Evolutionary conservation across 2,797 vertebrate species (phyloP).

Genomic region (Pseudochromis fuscus): DNA sequence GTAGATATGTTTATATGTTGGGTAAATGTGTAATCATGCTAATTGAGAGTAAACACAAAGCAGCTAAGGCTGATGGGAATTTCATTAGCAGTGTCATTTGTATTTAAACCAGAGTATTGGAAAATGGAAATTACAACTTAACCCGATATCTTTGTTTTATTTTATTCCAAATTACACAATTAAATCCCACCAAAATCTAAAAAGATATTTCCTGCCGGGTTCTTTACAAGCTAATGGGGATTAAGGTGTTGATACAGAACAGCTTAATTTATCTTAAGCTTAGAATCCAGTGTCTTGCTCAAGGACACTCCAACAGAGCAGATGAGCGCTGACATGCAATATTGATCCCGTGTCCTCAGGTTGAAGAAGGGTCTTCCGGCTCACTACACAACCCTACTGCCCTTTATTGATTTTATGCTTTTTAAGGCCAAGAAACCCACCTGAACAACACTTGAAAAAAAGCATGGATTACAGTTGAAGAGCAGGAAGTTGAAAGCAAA

Average conservation of each 20-base stretch:
- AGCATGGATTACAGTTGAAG: slow-evolving; percentile 31
- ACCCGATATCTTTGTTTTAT: not conserved
- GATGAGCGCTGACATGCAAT: slow-evolving; percentile 53
- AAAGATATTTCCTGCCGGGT: not conserved
- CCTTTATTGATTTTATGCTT: slow-evolving; percentile 73
- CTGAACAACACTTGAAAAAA: slow-evolving; percentile 39
- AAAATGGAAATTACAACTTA: not conserved
- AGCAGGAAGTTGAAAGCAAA: slow-evolving; percentile 45
- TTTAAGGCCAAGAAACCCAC: slow-evolving; percentile 67
- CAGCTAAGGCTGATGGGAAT: not conserved
- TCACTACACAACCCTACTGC: slow-evolving; percentile 56
- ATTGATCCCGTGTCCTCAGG: slow-evolving; percentile 66
- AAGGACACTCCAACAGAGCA: slow-evolving; percentile 70
- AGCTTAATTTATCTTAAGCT: slow-evolving; percentile 32
- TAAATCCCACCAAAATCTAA: too few species aligned
- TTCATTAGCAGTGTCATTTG: too few species aligned
- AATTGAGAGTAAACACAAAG: not conserved
- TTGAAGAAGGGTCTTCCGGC: slow-evolving; percentile 64
- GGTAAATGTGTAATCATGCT: not conserved
- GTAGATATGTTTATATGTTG: not conserved
- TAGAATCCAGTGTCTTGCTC: slow-evolving; percentile 55
- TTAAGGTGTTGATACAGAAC: slow-evolving; percentile 5
- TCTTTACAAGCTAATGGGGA: not conserved
- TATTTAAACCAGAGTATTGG: not conserved
- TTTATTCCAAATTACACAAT: too few species aligned